Base-by-base conservation (phyloP, 1,140 invertebrate species). In the Venustaconcha ellipsiformis region DNA sequence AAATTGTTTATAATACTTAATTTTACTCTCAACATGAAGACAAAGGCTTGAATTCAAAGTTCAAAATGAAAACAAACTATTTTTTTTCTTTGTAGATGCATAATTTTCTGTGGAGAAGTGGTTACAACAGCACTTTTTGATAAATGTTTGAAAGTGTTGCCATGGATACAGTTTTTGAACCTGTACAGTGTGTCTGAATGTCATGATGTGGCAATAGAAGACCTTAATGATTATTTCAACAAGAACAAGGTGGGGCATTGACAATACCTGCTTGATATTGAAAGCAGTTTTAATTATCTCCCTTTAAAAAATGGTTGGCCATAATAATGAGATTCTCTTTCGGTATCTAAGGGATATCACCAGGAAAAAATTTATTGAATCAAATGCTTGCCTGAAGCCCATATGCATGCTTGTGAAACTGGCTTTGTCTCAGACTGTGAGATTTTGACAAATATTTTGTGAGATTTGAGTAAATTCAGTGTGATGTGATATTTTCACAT, bases 21-120 rank as follows among this genome's bases (percentile, higher is more conserved):
- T 48, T 48, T 11, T 48, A 6, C 37, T 48, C 37, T 48, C 37
- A 4, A 48, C 37, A 48, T 4, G 37, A 48, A 48, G 11, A 30
- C 4, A 48, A 48, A 48, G 0, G 37, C 37, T 48, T 48, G 5
- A 48, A 48, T 48, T 48, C 37, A 48, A 6, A 48, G 37, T 48
- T 48, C 37, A 48, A 48, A 48, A 48, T 48, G 37, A 48, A 48
- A 48, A 48, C 11, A 48, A 48, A 6, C 37, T 48, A 48, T 30
- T 6, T 57, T 65, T 65, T 72, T 63, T 67, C 23, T 55, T 82
- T 85, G 59, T 80, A 90, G 90, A 74, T 82, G 89, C 37, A 86
- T 91, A 69, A 83, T 85, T 76, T 89, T 91, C 73, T 91, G 90
- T 83, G 90, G 90, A 2, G 90, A 91, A 75, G 90, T 91, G 30